Evolutionary conservation across 2,113 vertebrate species (phyloP).

Genomic region (Carassius gibelio): DNA sequence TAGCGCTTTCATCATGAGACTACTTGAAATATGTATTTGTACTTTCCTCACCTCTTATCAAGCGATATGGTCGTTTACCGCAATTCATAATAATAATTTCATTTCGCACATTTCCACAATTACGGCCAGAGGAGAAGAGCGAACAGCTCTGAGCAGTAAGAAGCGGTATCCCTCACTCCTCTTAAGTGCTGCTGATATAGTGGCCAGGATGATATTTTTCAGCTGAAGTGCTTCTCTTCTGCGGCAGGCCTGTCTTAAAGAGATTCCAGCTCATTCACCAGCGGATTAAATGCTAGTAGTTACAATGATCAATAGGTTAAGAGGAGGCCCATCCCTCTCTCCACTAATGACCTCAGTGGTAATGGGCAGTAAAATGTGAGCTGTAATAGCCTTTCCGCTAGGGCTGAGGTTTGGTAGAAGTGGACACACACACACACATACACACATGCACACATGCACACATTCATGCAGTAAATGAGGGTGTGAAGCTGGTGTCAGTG

Average conservation of each 20-base stretch:
- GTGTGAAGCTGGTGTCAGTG: slow-evolving; percentile 50
- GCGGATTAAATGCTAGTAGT: slow-evolving; percentile 99
- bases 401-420: slow-evolving; percentile 43
- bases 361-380: slow-evolving; percentile 98
- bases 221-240: slow-evolving; percentile 75
- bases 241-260: slow-evolving; percentile 75
- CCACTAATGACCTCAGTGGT: slow-evolving; percentile 98
- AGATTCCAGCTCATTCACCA: slow-evolving; percentile 92
- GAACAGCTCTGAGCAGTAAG: slow-evolving; percentile 67
- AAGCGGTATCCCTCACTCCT: slow-evolving; percentile 63
- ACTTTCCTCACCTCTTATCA: slow-evolving; percentile 27
- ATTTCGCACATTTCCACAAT: slow-evolving; percentile 63
- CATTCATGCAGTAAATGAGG: slow-evolving; percentile 18
- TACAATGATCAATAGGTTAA: slow-evolving; percentile 99
- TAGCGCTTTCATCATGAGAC: background rate
- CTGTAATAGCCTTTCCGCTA: slow-evolving; percentile 87
- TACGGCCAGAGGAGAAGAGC: slow-evolving; percentile 65
- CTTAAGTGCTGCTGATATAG: slow-evolving; percentile 74
- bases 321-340: slow-evolving; percentile 95
- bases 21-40: slow-evolving; percentile 23
- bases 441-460: slow-evolving; percentile 2
- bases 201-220: slow-evolving; percentile 83
- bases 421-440: slow-evolving; percentile 15
- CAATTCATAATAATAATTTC: slow-evolving; percentile 55
- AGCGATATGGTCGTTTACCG: slow-evolving; percentile 21